Base-by-base conservation (phyloP, 1,140 invertebrate species). In the Mamestra configurata region DNA sequence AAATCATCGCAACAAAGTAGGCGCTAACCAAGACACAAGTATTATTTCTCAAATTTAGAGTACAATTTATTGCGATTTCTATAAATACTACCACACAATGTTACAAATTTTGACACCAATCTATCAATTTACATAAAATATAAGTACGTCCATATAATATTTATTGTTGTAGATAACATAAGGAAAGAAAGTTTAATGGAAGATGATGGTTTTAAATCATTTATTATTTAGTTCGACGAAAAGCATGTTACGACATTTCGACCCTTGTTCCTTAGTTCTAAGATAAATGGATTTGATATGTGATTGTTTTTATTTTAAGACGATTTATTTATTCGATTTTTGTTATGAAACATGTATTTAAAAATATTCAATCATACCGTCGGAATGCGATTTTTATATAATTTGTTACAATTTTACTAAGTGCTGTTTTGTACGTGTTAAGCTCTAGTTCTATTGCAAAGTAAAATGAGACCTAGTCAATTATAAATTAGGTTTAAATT, bases 1-100 rank as follows among this genome's bases (percentile, higher is more conserved):
- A 80, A 79, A 57, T 46, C 77, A 80, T 77, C 53, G 68, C 70
- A 80, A 77, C 75, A 83, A 72, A 73, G 43, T 82, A 79, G 70
- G 66, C 43, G 57, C 40, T 83, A 73, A 68, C 22, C 46, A 68
- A 79, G 76, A 70, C 78, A 64, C 49, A 77, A 86, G 81, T 82
- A 86, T 84, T 86, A 82, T 82, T 82, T 84, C 78, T 78, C 77
- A 73, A 80, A 77, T 75, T 15, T 73, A 80, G 71, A 72, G 18
- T 40, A 37, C 31, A 57, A 55, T 31, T 31, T 31, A 31, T 57
- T 66, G 24, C 24, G 68, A 31, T 51, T 68, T 24, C 37, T 51
- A 31, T 51, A 18, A 22, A 27, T 51, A 71, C 18, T 37, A 55
- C 51, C n/a, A n/a, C n/a, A 37, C n/a, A 40, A 20, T 64, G 15